A percentile compares a stretch with the other conserved stretches of the same genome.
Evolutionary conservation across 2,113 vertebrate genomes (phyloP).

Genomic region (Alexandromys fortis): DNA sequence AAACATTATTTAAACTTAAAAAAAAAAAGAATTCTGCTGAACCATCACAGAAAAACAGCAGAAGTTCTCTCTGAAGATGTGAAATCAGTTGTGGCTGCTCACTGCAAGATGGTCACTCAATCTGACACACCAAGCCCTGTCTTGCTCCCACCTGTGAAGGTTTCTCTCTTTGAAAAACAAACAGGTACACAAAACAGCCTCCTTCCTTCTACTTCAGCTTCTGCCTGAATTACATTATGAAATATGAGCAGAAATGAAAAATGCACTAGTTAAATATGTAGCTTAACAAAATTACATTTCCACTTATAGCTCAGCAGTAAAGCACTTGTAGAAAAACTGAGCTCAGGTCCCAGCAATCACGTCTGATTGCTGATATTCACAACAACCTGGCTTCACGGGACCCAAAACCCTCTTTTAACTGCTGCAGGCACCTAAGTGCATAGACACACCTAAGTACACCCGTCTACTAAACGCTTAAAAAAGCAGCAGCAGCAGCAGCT

Average conservation of each 20-base stretch:
- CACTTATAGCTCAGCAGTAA: background rate
- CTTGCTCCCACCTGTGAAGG: background rate
- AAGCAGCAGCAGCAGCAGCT: background rate
- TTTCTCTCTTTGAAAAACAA: background rate
- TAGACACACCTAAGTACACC: background rate
- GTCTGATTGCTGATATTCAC: no score
- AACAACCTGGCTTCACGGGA: background rate
- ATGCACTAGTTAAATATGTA: background rate
- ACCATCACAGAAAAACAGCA: background rate
- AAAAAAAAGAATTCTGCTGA: background rate
- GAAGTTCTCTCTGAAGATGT: background rate
- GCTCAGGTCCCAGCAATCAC: background rate
- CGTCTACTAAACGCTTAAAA: background rate
- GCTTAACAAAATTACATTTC: background rate
- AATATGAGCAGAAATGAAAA: background rate
- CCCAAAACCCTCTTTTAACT: background rate
- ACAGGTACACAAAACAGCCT: background rate
- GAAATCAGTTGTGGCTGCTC: background rate
- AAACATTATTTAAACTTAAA: background rate
- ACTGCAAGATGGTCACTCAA: background rate
- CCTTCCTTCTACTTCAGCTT: background rate
- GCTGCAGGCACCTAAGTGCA: background rate
- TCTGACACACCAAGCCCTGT: accelerated
- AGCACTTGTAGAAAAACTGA: background rate
- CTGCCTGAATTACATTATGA: background rate